A percentile compares a stretch with the other conserved stretches of the same genome.
phyloP scores from a whole-genome alignment of 2,888 invertebrate genomes.

The Lasioglossum vierecki region DNA sequence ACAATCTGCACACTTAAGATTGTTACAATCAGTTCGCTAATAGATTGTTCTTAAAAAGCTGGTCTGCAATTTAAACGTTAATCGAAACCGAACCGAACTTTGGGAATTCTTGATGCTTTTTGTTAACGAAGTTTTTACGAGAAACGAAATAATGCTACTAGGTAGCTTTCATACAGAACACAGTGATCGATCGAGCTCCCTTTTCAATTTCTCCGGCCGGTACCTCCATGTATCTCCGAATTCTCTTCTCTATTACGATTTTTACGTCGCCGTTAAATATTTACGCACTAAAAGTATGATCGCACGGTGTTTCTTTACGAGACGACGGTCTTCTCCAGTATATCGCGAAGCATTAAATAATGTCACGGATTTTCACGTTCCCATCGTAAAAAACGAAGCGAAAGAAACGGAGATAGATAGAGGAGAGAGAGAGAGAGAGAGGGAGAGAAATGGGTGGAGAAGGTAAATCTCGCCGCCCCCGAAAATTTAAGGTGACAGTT shows the following conservation, averaged over 20 bases:
- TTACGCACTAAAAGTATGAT: background rate
- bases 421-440: background rate
- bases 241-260: slow-evolving; percentile 7
- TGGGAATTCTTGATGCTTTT: background rate
- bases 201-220: background rate
- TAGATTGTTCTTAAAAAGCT: background rate
- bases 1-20: too few species aligned
- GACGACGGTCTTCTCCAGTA: background rate
- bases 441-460: slow-evolving; percentile 8
- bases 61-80: background rate
- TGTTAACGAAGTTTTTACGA: background rate
- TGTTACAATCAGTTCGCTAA: background rate
- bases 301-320: background rate
- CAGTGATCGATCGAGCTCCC: background rate
- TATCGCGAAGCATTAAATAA: slow-evolving; percentile 29
- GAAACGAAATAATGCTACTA: background rate
- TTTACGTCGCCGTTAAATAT: slow-evolving; percentile 10
- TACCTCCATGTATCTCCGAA: too few species aligned
- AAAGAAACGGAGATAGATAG: background rate
- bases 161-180: background rate
- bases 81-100: background rate
- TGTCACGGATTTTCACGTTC: slow-evolving; percentile 19
- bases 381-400: slow-evolving; percentile 20
- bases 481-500: slow-evolving; percentile 70
- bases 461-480: slow-evolving; percentile 39